Evolutionary conservation across 2,797 vertebrate species (phyloP), one percentile per base, ranked within the genome.

Genomic region (Miichthys miiuy): DNA sequence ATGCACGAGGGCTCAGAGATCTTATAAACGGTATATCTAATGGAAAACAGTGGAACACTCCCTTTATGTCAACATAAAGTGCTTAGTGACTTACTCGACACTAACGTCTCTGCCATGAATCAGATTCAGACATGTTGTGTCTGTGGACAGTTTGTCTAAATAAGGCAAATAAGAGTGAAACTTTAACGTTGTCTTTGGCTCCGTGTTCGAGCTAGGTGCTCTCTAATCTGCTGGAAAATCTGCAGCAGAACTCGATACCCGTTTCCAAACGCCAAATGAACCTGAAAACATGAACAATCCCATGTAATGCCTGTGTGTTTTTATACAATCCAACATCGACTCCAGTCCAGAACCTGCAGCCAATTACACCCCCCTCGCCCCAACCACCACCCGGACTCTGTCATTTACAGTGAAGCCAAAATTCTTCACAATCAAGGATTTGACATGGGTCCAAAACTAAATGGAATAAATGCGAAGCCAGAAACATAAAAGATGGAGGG

Each of bases 381-480:
- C 34, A 38, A 9, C 34, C 34, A 38, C 8, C 34, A 38, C 34
- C 34, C 34, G 8, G 34, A 38, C 34, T 17, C 55, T 27, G 68
- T 23, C 50, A 41, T 48, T 77, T 72, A 34, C 23, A 42, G 18
- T 41, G 30, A 67, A 58, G 84, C 87, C 84, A 88, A 89, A 80
- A 90, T 90, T 87, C 87, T 77, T 89, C 77, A 86, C 77, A 93
- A 92, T 93, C 81, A 91, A 77, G 68, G 17, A 82, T 27, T 78
- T 74, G 82, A 85, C 13, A 30, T 11, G 2, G 51, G 27, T 92
- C 86, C 87, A 91, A 47, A 69, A 79, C 60, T 79, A 81, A 86
- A 88, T 82, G 66, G 73, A 86, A 75, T 56, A 86, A 86, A 85
- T 47, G 81, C 60, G 58, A 61, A 74, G 75, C 54, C 80, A 76